A percentile compares a stretch with the other conserved stretches of the same genome.
These are phyloP conservation scores for Rhodinocichla rosea DNA, from an alignment of 2,113 vertebrate genomes.

Conservation along the genomic window DNA sequence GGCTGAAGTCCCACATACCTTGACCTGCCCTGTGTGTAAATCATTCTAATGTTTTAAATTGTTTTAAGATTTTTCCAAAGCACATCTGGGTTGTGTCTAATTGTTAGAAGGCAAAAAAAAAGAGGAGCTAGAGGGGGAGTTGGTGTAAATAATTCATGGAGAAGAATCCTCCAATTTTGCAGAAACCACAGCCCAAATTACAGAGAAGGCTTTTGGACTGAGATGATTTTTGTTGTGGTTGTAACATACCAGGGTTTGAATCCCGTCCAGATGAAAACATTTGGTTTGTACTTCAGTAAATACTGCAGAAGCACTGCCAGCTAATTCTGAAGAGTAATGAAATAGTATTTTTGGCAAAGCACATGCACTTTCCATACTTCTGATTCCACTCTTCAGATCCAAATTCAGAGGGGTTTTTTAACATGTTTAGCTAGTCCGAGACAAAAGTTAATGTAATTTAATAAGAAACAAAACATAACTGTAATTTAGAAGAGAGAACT, in stretches of 20 bases:
- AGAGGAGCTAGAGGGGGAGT: not conserved
- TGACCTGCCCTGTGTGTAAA: constrained; percentile 38
- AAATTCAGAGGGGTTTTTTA: constrained; percentile 47
- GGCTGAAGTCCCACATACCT: not conserved
- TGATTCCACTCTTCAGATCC: constrained; percentile 61
- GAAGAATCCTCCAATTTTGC: constrained; percentile 67
- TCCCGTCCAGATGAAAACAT: constrained; percentile 80
- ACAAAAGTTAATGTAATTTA: constrained; percentile 61
- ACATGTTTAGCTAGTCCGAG: constrained; percentile 50
- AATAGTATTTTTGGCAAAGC: constrained; percentile 74
- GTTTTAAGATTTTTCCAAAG: constrained; percentile 47
- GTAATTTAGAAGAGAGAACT: not conserved
- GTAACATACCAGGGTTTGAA: constrained; percentile 74
- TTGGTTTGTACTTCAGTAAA: constrained; percentile 79
- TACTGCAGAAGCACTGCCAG: constrained; percentile 73
- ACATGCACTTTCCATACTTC: constrained; percentile 51
- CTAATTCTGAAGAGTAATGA: constrained; percentile 77
- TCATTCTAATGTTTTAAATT: constrained; percentile 13
- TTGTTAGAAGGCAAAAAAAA: not conserved
- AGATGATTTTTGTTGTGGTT: constrained; percentile 76
- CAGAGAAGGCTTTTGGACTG: constrained; percentile 72
- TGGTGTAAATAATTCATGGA: constrained; percentile 64
- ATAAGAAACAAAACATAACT: constrained; percentile 9
- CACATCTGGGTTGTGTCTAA: constrained; percentile 58
- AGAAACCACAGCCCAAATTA: constrained; percentile 72